phyloP scores from a whole-genome alignment of 2,888 invertebrate species.

The Trichopria drosophilae region DNA sequence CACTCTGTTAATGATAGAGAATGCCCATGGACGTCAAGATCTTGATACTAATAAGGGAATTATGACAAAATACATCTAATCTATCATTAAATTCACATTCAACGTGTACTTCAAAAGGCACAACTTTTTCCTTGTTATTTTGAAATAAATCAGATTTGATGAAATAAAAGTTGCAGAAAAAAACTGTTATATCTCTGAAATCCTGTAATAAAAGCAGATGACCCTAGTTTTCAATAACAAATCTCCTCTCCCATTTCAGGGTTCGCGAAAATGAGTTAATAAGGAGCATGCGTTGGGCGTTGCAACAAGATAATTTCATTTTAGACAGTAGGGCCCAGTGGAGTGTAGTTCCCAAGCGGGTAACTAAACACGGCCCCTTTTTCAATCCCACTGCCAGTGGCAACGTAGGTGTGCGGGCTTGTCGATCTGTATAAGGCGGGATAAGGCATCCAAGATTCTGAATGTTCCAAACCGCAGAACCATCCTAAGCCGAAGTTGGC shows the following conservation, averaged over 20 bases:
- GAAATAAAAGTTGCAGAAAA: too few species aligned
- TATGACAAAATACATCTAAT: too few species aligned
- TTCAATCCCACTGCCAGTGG: slow-evolving; percentile 52
- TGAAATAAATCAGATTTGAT: background rate
- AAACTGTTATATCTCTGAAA: too few species aligned
- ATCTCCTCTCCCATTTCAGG: too few species aligned
- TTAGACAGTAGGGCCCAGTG: slow-evolving; percentile 44
- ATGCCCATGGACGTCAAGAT: too few species aligned
- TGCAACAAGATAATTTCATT: slow-evolving; percentile 48
- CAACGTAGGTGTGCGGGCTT: too few species aligned
- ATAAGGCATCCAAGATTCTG: too few species aligned
- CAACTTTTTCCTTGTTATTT: background rate
- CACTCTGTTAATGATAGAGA: too few species aligned
- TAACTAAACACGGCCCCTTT: slow-evolving; percentile 48
- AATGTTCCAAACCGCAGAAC: slow-evolving; percentile 46
- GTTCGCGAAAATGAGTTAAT: slow-evolving; percentile 48
- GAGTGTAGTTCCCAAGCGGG: slow-evolving; percentile 52
- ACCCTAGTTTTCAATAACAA: too few species aligned
- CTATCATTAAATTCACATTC: background rate
- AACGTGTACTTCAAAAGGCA: background rate
- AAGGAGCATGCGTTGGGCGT: slow-evolving; percentile 41
- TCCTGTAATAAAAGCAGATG: too few species aligned
- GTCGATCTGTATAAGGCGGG: too few species aligned
- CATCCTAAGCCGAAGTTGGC: slow-evolving; percentile 41
- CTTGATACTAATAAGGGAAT: too few species aligned